phyloP scores from a whole-genome alignment of 2,888 invertebrate genomes.

The Leptinotarsa haldemani region DNA sequence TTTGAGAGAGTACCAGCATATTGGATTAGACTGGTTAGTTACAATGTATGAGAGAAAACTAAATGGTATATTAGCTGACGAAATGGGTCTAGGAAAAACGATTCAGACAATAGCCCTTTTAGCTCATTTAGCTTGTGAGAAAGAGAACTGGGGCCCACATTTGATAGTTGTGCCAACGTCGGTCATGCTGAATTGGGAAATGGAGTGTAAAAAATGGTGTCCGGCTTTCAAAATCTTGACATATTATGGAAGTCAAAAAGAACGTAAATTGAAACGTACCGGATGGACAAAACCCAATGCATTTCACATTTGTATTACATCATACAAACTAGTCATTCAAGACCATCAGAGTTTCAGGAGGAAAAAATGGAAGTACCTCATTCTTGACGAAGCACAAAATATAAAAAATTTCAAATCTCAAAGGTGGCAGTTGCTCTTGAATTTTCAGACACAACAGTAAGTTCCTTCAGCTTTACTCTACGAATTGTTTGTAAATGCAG shows the following conservation, averaged over 20 bases:
- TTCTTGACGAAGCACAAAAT: constrained; percentile 98
- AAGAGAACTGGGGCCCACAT: constrained; percentile 97
- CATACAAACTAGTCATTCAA: constrained; percentile 97
- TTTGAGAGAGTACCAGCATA: constrained; percentile 95
- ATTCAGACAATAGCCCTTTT: constrained; percentile 96
- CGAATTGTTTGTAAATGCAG: constrained; percentile 6
- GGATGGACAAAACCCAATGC: constrained; percentile 99
- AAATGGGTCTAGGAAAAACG: constrained; percentile 97
- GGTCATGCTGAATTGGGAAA: constrained; percentile 99
- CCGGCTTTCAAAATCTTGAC: constrained; percentile 99
- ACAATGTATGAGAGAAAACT: constrained; percentile 95
- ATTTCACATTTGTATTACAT: constrained; percentile 98
- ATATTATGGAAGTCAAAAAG: constrained; percentile 97
- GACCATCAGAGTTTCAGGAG: constrained; percentile 97
- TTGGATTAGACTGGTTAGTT: constrained; percentile 96
- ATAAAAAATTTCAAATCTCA: constrained; percentile 99
- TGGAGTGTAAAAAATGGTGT: constrained; percentile 99
- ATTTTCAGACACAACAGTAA: constrained; percentile 92
- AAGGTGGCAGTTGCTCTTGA: constrained; percentile 95
- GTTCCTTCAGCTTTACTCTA: constrained; percentile 47
- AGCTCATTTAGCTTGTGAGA: constrained; percentile 93
- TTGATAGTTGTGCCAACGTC: constrained; percentile 98
- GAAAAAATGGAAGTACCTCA: constrained; percentile 98
- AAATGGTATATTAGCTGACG: constrained; percentile 96
- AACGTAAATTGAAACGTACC: constrained; percentile 86